Percentiles rank a stretch among this genome's conserved stretches.
Conservation (phyloP, 2,888 invertebrate genomes). For the Ophioninae sp. region DNA sequence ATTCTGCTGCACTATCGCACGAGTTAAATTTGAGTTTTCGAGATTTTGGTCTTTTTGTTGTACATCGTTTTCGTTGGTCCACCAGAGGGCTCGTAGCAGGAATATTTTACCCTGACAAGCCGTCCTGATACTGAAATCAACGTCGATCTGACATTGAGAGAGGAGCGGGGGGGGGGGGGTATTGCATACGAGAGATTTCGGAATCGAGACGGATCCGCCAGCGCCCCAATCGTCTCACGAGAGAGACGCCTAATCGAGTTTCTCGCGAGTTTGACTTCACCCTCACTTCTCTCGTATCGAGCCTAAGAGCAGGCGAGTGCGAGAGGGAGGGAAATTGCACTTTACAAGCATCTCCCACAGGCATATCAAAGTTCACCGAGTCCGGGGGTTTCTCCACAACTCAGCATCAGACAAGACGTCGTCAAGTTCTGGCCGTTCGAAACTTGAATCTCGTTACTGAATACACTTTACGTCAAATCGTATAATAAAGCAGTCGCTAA, state of each 20-base stretch:
- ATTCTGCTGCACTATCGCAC: slow-evolving; percentile 68
- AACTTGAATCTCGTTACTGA: slow-evolving; percentile 15
- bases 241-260: slow-evolving; percentile 59
- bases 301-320: background rate
- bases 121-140: slow-evolving; percentile 14
- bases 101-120: slow-evolving; percentile 28
- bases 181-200: slow-evolving; percentile 29
- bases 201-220: slow-evolving; percentile 28
- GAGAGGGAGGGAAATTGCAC: slow-evolving; percentile 13
- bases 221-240: slow-evolving; percentile 38
- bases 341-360: slow-evolving; percentile 15
- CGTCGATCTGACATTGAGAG: slow-evolving; percentile 29
- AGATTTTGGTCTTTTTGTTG: slow-evolving; percentile 10
- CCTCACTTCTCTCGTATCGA: slow-evolving; percentile 2
- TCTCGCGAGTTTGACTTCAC: slow-evolving; percentile 51
- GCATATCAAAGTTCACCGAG: slow-evolving; percentile 42
- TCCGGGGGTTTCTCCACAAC: slow-evolving; percentile 20
- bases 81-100: background rate
- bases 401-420: slow-evolving; percentile 21
- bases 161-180: background rate
- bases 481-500: background rate
- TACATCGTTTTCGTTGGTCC: slow-evolving; percentile 5
- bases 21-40: slow-evolving; percentile 60
- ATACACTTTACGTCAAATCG: background rate
- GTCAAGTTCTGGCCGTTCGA: slow-evolving; percentile 2